Base-by-base conservation (phyloP, 2,888 invertebrate genomes). In the Dynastes tityus region DNA sequence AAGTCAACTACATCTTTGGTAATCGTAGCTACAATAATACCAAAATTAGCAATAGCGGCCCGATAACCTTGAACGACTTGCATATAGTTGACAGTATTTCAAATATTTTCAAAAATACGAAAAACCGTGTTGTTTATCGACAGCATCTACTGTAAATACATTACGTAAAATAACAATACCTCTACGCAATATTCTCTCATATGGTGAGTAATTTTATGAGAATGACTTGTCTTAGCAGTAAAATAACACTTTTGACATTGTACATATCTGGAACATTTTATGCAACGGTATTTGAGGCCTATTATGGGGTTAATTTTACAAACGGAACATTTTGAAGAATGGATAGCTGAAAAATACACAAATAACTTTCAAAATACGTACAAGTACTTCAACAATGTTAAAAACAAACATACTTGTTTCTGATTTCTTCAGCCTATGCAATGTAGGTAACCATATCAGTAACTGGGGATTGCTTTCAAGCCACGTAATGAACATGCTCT, bases 181-280 rank as follows among this genome's bases (percentile, higher is more conserved):
- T 90, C 88, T 5, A 88, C 88, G 84, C 92, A 93, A 85, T 92
- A 92, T 87, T 94, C 94, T 84, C 92, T 91, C 86, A 93, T 91
- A 2, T 92, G 91, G 88, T 94, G 94, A 67, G 91, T 90, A 61
- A 92, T 85, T 86, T 93, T 94, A 85, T 94, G 94, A 51, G 91
- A 90, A 83, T 91, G 90, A 79, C 90, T 92, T 37, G 88, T 89
- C 83, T 90, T 89, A 1, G 93, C 93, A 78, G 90, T 89, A 79
- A 94, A 91, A 87, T 94, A 94, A 86, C 94, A 94, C 49, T 89
- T 88, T 86, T 94, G 94, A 84, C 94, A 94, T 83, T 93, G 91
- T 84, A 92, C 91, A 85, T 92, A 94, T 79, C 90, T 90, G 53
- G 92, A 89, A 85, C 93, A 94, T 83, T 91, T 91, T 76, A 92